Evolutionary conservation across 1,140 invertebrate genomes (phyloP).

Genomic region (Ceratoteleas bidentatus): DNA sequence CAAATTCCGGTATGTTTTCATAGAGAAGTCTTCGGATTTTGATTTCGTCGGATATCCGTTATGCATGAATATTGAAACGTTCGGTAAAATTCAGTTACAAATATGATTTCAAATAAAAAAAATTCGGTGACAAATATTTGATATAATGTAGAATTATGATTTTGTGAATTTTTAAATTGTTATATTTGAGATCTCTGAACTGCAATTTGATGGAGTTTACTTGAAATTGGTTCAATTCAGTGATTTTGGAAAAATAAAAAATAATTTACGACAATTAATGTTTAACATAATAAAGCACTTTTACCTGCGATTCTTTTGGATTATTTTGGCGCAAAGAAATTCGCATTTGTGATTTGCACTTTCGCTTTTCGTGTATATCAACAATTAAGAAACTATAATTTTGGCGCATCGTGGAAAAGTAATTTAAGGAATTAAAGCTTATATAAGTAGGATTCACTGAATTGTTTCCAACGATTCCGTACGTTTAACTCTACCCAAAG

Average conservation of each 20-base stretch:
- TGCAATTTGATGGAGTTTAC: too few species aligned
- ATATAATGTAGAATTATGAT: too few species aligned
- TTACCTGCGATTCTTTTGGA: slow-evolving; percentile 29
- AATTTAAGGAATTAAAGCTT: slow-evolving; percentile 21
- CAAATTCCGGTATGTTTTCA: too few species aligned
- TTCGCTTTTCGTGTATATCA: slow-evolving; percentile 48
- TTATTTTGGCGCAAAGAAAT: slow-evolving; percentile 35
- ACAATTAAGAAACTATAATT: slow-evolving; percentile 26
- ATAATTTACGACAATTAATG: slow-evolving; percentile 20
- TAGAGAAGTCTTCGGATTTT: too few species aligned
- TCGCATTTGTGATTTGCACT: slow-evolving; percentile 19
- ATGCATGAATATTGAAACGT: slow-evolving; percentile 34
- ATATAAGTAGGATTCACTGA: slow-evolving; percentile 26
- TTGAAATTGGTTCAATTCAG: too few species aligned
- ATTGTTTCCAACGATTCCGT: background rate
- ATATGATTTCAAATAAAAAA: too few species aligned
- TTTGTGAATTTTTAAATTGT: too few species aligned
- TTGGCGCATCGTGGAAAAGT: slow-evolving; percentile 12
- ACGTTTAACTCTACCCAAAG: slow-evolving; percentile 7
- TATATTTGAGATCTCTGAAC: too few species aligned
- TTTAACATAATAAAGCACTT: slow-evolving; percentile 32
- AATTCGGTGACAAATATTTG: background rate
- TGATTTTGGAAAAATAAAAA: slow-evolving; percentile 7
- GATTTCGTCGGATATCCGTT: slow-evolving; percentile 5
- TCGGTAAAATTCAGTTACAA: background rate